Conservation (phyloP, 2,797 vertebrate genomes). For the Sciaenops ocellatus region DNA sequence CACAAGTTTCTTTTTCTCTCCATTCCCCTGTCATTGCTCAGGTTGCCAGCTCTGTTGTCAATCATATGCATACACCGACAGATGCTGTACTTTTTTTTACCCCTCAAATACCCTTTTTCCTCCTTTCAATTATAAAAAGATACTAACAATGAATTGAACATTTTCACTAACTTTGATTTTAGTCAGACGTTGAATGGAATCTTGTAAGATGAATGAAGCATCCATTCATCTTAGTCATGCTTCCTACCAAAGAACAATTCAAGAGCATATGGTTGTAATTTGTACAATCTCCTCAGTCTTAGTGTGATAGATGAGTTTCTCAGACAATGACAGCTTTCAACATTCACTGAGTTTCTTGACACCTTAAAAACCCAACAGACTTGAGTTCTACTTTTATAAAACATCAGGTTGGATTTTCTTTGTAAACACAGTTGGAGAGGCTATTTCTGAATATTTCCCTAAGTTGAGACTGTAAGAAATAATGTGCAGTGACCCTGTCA, state of each 20-base stretch:
- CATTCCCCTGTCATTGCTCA: background rate
- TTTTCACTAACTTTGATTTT: background rate
- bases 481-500: no score
- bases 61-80: background rate
- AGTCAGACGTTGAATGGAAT: background rate
- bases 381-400: background rate
- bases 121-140: background rate
- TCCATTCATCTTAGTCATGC: constrained; percentile 31
- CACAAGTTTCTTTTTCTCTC: background rate
- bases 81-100: background rate
- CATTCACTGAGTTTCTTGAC: background rate
- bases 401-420: background rate
- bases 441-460: constrained; percentile 7
- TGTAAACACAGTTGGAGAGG: background rate
- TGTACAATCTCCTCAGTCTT: background rate
- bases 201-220: constrained; percentile 24
- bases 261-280: constrained; percentile 12
- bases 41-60: background rate
- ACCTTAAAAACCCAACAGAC: background rate
- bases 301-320: constrained; percentile 18
- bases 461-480: constrained; percentile 5
- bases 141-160: background rate
- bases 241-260: background rate
- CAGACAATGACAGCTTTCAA: constrained; percentile 24
- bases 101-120: background rate